phyloP scores from a whole-genome alignment of 2,797 vertebrate species.

The Anniella stebbinsi region DNA sequence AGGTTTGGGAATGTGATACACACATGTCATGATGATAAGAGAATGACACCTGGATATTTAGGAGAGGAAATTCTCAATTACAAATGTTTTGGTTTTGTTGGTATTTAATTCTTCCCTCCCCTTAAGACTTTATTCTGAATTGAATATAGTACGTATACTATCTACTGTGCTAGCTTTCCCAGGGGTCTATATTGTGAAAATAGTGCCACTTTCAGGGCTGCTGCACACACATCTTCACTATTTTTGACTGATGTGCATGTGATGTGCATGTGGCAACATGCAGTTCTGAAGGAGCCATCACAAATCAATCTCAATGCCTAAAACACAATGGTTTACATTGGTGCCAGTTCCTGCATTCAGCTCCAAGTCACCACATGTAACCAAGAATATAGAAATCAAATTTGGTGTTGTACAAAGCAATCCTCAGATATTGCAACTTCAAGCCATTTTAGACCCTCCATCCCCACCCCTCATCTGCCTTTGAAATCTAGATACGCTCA shows the following conservation, averaged over 20 bases:
- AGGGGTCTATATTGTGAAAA: neutral
- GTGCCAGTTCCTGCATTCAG: neutral
- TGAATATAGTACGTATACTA: neutral
- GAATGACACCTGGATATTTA: neutral
- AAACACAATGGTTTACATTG: neutral
- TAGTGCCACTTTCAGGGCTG: neutral
- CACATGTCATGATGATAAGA: neutral
- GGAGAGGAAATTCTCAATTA: neutral
- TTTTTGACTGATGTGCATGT: neutral
- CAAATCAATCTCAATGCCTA: neutral
- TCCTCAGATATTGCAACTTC: neutral
- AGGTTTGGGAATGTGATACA: neutral
- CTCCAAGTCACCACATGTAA: neutral
- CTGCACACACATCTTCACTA: neutral
- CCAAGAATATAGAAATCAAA: neutral
- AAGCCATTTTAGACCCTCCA: neutral
- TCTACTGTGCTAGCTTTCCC: neutral
- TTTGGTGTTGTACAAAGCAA: neutral
- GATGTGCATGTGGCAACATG: neutral
- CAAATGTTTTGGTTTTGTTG: neutral
- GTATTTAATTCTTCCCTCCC: neutral
- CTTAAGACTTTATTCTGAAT: neutral
- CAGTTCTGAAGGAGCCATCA: neutral
- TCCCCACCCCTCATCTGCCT: too few relatives aligned
- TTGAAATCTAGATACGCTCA: neutral